Evolutionary conservation across 2,113 vertebrate species (phyloP), one percentile per base, ranked within the genome.

Genomic region (Syngnathus scovelli): DNA sequence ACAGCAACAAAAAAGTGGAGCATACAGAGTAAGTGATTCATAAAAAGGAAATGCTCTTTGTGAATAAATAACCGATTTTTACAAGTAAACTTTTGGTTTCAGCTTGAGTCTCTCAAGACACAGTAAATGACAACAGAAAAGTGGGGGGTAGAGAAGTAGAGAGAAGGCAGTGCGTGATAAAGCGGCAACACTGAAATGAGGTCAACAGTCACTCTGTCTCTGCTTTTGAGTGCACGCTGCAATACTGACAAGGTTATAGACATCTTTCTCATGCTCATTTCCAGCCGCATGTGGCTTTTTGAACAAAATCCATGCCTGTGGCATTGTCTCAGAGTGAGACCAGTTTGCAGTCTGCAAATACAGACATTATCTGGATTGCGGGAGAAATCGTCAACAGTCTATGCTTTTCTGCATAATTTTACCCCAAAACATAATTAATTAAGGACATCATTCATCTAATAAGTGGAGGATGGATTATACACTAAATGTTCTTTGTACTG

Each of bases 251-350:
- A 69, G 6, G 6, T 49, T 27, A 36, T 38, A 21, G 38, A 13
- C 18, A 7, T 74, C 54, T 72, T 80, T 67, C 69, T 7, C 55
- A 70, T 69, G 51, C 33, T 39, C 68, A 66, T 59, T 49, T 39
- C 49, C n/a, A 19, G 38, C 63, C 1, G 68, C 78, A 79, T 68
- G 56, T 72, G 80, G 37, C 37, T 0, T 27, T 43, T 64, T 46
- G 44, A 77, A 77, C 37, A 67, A 65, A 54, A 39, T 52, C 69
- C 70, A 61, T 61, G 78, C 71, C 71, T 71, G 60, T 1, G 15
- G 39, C 51, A 58, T 69, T 59, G 52, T 69, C 65, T 72, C 68
- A 54, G 5, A 27, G 0, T 59, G 5, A 15, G 18, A 33, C 27
- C 27, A 33, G 27, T 33, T 33, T 33, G 27, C 27, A 33, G 27